Percentiles rank a stretch among this genome's conserved stretches.
phyloP scores from a whole-genome alignment of 2,888 invertebrate species.

The Heteromurus nitidus region DNA sequence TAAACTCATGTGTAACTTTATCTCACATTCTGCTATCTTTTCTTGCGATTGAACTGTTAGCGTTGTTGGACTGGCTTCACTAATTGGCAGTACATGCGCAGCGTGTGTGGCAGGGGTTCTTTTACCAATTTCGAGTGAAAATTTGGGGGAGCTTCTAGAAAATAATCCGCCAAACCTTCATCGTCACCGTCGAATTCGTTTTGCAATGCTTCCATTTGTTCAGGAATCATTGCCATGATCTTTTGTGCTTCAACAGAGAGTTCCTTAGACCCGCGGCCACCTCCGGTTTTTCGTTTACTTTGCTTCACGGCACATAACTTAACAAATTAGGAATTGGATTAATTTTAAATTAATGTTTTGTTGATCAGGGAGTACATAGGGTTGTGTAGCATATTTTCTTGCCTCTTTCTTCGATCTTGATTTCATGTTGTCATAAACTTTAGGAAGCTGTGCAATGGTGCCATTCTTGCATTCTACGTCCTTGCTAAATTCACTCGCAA shows the following conservation, averaged over 20 bases:
- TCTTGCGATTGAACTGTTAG: too few species aligned
- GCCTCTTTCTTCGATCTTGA: neutral
- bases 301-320: too few species aligned
- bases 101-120: neutral
- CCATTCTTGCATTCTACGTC: neutral
- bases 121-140: neutral
- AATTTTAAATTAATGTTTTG: neutral
- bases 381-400: too few species aligned
- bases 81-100: too few species aligned
- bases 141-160: too few species aligned
- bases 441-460: neutral
- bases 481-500: neutral
- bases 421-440: conserved; percentile 7
- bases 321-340: neutral
- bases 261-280: neutral
- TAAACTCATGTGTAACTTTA: too few species aligned
- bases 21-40: too few species aligned
- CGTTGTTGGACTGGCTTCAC: too few species aligned
- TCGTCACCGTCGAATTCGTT: neutral
- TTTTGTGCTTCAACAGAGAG: neutral
- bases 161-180: too few species aligned
- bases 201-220: neutral
- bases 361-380: too few species aligned
- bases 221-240: neutral
- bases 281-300: neutral